Conservation (phyloP, 2,888 invertebrate genomes). For the Thelaira solivaga region DNA sequence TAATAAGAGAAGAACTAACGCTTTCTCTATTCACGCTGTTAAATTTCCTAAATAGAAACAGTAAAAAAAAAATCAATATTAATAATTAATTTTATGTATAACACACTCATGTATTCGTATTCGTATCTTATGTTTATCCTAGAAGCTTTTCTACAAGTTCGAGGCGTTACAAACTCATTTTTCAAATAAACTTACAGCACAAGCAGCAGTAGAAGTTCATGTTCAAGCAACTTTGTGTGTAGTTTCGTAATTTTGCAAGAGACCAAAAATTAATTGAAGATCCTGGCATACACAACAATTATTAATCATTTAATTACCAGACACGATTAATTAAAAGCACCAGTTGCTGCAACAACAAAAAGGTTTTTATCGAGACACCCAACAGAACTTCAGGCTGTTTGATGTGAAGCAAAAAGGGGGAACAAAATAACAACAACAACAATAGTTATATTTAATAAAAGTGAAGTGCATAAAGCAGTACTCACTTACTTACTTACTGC, state of each 20-base stretch:
- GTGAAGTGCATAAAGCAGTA: constrained; percentile 26
- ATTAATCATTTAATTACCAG: constrained; percentile 55
- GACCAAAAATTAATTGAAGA: constrained; percentile 31
- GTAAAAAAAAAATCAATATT: no score
- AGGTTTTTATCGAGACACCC: constrained; percentile 4
- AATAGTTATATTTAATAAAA: constrained; percentile 16
- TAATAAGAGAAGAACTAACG: no score
- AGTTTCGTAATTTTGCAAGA: not conserved
- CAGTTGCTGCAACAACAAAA: not conserved
- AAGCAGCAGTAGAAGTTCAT: not conserved
- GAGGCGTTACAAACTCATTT: not conserved
- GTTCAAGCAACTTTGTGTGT: not conserved
- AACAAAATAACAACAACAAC: constrained; percentile 3
- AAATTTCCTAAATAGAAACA: no score
- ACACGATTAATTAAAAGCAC: constrained; percentile 44
- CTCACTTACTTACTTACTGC: no score
- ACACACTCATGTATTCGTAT: no score
- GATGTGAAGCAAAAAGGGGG: not conserved
- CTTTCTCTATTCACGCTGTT: no score
- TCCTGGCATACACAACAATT: constrained; percentile 30
- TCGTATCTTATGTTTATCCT: not conserved
- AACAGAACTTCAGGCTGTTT: not conserved
- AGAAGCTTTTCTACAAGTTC: not conserved
- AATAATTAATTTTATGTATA: no score
- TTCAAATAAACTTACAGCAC: not conserved